Conservation (phyloP, 2,113 vertebrate species). For the Vidua macroura region DNA sequence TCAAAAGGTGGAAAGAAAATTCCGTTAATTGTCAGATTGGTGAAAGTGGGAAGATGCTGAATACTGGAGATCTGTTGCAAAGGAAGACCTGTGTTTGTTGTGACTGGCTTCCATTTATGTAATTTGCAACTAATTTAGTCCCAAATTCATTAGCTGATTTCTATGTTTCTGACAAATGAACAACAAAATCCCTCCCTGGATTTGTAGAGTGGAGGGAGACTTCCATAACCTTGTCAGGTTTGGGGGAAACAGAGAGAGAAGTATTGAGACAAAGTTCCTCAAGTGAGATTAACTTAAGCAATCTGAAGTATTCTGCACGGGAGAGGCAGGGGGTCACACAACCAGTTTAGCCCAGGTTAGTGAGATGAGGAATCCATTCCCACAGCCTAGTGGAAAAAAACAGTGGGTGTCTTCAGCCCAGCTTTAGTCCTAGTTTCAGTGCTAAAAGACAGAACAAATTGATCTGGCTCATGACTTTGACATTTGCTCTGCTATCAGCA, state of each 20-base stretch:
- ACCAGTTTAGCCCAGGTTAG: not conserved
- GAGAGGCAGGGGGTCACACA: not conserved
- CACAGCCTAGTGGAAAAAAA: not conserved
- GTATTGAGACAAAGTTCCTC: not conserved
- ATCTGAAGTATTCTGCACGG: not conserved
- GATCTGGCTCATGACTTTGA: constrained; percentile 35
- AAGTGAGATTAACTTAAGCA: not conserved
- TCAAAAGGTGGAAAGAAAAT: not conserved
- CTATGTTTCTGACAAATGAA: not conserved
- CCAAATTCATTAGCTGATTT: not conserved
- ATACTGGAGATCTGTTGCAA: not conserved
- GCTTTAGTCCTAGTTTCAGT: not conserved
- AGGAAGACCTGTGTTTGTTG: not conserved
- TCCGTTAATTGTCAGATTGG: not conserved
- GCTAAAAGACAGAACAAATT: constrained; percentile 32
- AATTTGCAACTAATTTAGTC: not conserved
- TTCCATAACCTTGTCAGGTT: not conserved
- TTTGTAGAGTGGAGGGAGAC: not conserved
- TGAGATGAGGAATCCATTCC: not conserved
- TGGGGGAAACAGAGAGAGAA: not conserved
- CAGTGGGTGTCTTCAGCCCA: not conserved
- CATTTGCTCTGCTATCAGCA: constrained; percentile 65
- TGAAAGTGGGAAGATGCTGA: not conserved
- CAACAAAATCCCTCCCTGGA: not conserved
- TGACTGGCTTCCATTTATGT: not conserved